phyloP scores from a whole-genome alignment of 2,888 invertebrate species.

The Drosophila paramelanica region DNA sequence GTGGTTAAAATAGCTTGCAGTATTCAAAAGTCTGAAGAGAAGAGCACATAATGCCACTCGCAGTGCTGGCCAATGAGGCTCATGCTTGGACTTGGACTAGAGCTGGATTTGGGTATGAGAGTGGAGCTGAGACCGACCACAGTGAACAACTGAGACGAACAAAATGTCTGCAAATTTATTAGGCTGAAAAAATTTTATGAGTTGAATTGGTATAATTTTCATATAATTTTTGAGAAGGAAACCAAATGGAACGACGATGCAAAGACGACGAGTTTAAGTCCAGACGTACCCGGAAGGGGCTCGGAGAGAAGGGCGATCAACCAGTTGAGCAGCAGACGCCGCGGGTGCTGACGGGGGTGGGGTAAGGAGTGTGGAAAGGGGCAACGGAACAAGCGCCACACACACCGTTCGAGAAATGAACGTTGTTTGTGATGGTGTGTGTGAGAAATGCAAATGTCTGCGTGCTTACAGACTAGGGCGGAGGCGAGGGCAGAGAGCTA shows the following conservation, averaged over 20 bases:
- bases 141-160: conserved; percentile 31
- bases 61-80: conserved; percentile 7
- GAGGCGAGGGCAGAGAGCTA: neutral
- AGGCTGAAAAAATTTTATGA: conserved; percentile 83
- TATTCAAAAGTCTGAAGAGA: conserved; percentile 44
- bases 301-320: conserved; percentile 37
- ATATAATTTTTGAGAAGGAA: conserved; percentile 79
- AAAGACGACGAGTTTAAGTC: conserved; percentile 30
- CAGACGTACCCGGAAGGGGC: conserved; percentile 49
- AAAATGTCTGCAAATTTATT: conserved; percentile 82
- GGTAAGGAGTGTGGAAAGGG: conserved; percentile 20
- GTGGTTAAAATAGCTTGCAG: conserved; percentile 42
- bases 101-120: neutral
- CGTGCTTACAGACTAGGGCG: conserved; percentile 42
- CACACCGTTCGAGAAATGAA: conserved; percentile 46
- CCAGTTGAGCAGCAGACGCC: conserved; percentile 61
- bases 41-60: conserved; percentile 1
- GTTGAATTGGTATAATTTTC: conserved; percentile 83
- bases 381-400: conserved; percentile 62
- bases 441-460: conserved; percentile 73
- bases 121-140: conserved; percentile 9
- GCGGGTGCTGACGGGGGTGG: conserved; percentile 27
- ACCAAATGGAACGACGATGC: conserved; percentile 67
- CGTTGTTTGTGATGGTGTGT: conserved; percentile 18
- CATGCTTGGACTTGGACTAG: neutral